Conservation (phyloP, 35 echinoderm and acorn worm genomes). For the Strongylocentrotus purpuratus region DNA sequence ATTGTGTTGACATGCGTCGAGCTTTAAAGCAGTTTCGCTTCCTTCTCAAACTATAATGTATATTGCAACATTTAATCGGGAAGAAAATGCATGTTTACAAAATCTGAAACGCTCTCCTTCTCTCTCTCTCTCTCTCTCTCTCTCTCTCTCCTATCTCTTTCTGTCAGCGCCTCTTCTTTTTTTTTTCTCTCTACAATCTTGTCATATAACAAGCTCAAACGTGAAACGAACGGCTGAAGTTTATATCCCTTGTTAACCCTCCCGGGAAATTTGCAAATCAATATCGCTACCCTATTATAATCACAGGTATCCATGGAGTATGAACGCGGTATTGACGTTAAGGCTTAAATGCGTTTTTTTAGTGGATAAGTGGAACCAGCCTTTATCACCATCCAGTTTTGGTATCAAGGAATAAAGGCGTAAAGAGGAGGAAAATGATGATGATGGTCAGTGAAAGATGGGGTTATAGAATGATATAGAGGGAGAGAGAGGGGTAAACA, state of each 20-base stretch:
- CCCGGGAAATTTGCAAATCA: not conserved
- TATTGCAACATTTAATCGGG: too few relatives aligned
- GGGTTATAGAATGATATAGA: too few relatives aligned
- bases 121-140: not conserved
- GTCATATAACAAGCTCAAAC: not conserved
- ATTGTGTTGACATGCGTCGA: too few relatives aligned
- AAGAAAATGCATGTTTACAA: too few relatives aligned
- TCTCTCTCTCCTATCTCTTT: not conserved
- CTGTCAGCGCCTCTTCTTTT: not conserved
- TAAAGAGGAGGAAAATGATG: too few relatives aligned
- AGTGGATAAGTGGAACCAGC: not conserved
- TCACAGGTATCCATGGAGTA: not conserved
- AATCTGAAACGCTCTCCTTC: too few relatives aligned
- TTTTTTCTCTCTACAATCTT: not conserved
- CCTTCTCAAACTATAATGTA: too few relatives aligned
- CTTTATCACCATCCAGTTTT: not conserved
- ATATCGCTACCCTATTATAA: not conserved
- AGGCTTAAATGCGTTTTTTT: conserved; percentile 1
- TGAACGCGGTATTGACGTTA: not conserved
- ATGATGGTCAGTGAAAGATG: too few relatives aligned
- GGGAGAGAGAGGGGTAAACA: too few relatives aligned
- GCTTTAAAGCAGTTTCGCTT: too few relatives aligned
- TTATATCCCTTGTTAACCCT: not conserved
- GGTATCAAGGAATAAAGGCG: not conserved
- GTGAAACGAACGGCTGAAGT: not conserved